phyloP scores from a whole-genome alignment of 2,888 invertebrate species.

The Galeruca laticollis region DNA sequence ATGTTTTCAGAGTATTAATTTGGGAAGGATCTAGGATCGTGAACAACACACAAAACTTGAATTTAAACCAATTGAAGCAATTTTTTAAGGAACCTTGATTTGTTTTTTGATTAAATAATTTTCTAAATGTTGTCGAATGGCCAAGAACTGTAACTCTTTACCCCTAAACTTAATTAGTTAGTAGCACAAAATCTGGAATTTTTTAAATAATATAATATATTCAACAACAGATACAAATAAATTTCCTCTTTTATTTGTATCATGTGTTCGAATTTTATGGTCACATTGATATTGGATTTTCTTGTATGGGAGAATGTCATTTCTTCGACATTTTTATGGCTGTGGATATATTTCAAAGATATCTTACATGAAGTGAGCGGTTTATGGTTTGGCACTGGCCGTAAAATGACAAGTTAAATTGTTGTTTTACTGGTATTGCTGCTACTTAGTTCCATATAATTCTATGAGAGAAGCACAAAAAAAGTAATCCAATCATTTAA shows the following conservation, averaged over 20 bases:
- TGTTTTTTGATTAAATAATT: no score
- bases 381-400: constrained; percentile 27
- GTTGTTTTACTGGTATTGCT: constrained; percentile 15
- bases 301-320: constrained; percentile 31
- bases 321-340: constrained; percentile 36
- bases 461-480: not conserved
- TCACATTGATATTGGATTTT: constrained; percentile 29
- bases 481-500: no score
- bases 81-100: no score
- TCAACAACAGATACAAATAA: not conserved
- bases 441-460: constrained; percentile 30
- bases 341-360: constrained; percentile 29
- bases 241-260: constrained; percentile 29
- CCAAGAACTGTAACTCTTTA: no score
- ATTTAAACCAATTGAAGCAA: no score
- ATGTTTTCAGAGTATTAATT: no score
- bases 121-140: no score
- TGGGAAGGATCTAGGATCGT: no score
- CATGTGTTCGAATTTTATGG: constrained; percentile 33
- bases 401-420: constrained; percentile 30
- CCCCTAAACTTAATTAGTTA: no score
- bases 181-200: no score
- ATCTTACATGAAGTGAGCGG: constrained; percentile 31
- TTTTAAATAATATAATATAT: no score
- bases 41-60: no score